A percentile compares a stretch with the other conserved stretches of the same genome.
phyloP scores from a whole-genome alignment of 1,140 invertebrate species.

The Ips typographus region DNA sequence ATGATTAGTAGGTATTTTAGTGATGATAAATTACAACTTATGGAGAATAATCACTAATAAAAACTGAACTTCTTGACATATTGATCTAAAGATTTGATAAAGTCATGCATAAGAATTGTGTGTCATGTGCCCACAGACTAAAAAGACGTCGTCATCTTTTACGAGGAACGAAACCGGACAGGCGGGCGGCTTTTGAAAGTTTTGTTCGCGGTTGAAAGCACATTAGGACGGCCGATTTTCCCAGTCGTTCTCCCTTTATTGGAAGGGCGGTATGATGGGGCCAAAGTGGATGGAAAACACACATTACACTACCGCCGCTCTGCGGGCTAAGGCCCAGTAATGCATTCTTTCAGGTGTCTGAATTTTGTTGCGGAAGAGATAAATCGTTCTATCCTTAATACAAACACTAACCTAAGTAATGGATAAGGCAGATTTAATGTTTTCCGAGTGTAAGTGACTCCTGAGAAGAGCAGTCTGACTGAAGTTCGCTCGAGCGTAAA shows the following conservation, averaged over 20 bases:
- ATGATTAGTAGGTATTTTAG: no score
- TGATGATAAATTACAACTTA: no score
- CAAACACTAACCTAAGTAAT: neutral
- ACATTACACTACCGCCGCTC: slow-evolving; percentile 9
- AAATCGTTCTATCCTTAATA: neutral
- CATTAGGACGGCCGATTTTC: slow-evolving; percentile 37
- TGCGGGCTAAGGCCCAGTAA: slow-evolving; percentile 7
- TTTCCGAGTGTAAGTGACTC: no score
- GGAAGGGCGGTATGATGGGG: slow-evolving; percentile 27
- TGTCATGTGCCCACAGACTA: neutral
- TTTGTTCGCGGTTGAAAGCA: slow-evolving; percentile 39
- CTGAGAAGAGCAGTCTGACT: no score
- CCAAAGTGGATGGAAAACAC: slow-evolving; percentile 35
- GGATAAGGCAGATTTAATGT: neutral
- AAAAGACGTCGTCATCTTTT: neutral
- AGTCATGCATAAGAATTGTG: neutral
- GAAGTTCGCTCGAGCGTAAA: no score
- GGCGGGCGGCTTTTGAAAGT: slow-evolving; percentile 38
- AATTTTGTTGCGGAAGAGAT: slow-evolving; percentile 5
- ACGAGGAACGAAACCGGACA: slow-evolving; percentile 31
- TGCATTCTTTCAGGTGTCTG: slow-evolving; percentile 32
- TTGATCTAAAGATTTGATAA: neutral
- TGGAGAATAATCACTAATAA: no score
- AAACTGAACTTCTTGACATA: no score
- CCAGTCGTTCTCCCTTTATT: slow-evolving; percentile 31